Percentiles rank a stretch among this genome's conserved stretches.
phyloP scores from a whole-genome alignment of 1,140 invertebrate species.

The Formica exsecta region DNA sequence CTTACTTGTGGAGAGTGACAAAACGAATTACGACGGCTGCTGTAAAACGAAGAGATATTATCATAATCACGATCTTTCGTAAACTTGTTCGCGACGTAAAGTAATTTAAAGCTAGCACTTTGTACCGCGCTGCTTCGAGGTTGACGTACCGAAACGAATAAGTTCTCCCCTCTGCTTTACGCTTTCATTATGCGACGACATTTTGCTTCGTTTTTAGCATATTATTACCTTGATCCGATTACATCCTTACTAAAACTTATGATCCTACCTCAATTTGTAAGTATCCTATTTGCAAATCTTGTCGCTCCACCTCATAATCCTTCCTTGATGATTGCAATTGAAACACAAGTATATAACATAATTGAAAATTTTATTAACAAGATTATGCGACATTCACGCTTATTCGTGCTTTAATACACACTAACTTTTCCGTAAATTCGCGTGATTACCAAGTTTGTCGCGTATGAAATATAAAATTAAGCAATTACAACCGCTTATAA shows the following conservation, averaged over 20 bases:
- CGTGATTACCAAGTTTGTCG: background rate
- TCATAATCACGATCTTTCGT: constrained; percentile 59
- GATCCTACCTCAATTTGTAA: background rate
- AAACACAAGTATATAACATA: background rate
- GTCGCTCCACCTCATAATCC: background rate
- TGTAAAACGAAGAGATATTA: constrained; percentile 45
- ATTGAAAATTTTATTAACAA: background rate
- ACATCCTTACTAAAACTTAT: background rate
- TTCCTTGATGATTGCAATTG: background rate
- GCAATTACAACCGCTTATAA: background rate
- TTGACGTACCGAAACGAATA: constrained; percentile 56
- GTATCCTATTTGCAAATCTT: background rate
- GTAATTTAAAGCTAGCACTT: constrained; percentile 62
- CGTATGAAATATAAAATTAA: background rate
- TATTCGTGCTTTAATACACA: background rate
- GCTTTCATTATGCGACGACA: constrained; percentile 40
- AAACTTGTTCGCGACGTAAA: constrained; percentile 42
- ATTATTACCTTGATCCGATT: constrained; percentile 30
- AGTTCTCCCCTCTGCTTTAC: constrained; percentile 34
- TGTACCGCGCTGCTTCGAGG: constrained; percentile 37
- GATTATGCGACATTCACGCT: background rate
- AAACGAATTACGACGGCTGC: constrained; percentile 24
- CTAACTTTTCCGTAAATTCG: background rate
- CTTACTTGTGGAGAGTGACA: background rate
- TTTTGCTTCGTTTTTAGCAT: background rate